phyloP scores from a whole-genome alignment of 2,113 vertebrate genomes.

The Erythrocercus mccallii region DNA sequence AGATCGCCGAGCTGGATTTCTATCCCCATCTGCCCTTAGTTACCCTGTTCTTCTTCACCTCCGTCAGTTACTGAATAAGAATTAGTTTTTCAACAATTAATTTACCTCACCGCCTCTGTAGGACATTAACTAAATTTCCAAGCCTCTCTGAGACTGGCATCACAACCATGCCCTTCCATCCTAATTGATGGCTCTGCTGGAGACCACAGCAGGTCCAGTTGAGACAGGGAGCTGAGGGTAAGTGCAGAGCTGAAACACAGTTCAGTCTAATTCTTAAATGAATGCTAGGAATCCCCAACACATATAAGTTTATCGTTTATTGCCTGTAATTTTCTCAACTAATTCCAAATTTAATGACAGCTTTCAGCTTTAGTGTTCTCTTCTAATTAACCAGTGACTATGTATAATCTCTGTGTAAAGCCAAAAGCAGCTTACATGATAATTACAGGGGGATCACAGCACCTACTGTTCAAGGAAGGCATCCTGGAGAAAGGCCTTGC shows the following conservation, averaged over 20 bases:
- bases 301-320: background rate
- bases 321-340: constrained; percentile 18
- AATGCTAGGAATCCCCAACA: background rate
- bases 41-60: background rate
- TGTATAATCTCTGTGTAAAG: background rate
- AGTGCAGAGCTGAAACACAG: background rate
- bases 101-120: background rate
- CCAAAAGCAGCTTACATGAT: background rate
- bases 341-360: constrained; percentile 6
- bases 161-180: background rate
- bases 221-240: background rate
- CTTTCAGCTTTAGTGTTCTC: constrained; percentile 4
- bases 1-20: background rate
- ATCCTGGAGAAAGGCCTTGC: background rate
- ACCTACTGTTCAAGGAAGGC: background rate
- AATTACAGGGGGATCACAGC: background rate
- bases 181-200: background rate
- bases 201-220: background rate
- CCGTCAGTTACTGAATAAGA: background rate
- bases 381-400: background rate
- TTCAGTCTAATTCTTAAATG: background rate
- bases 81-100: background rate
- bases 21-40: background rate
- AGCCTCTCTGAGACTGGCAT: background rate
- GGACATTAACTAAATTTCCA: background rate